phyloP scores from a whole-genome alignment of 2,888 invertebrate species.

The Pharmacophagus antenor region DNA sequence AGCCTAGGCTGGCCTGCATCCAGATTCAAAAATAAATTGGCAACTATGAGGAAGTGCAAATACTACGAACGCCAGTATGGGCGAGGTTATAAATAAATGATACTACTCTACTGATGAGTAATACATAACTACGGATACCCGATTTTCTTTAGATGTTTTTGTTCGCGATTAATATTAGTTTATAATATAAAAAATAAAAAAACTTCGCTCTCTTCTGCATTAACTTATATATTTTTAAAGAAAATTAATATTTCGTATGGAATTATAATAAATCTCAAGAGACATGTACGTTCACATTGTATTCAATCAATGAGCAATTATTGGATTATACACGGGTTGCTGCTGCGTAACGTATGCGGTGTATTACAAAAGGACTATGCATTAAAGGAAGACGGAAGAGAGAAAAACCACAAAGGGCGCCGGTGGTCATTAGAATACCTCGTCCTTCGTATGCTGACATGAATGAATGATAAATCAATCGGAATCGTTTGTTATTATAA shows the following conservation, averaged over 20 bases:
- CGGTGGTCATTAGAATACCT: slow-evolving; percentile 9
- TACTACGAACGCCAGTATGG: slow-evolving; percentile 29
- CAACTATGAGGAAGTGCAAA: slow-evolving; percentile 55
- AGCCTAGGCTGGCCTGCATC: slow-evolving; percentile 47
- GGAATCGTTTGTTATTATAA: slow-evolving; percentile 7
- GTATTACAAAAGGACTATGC: not conserved
- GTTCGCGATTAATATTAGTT: too few relatives aligned
- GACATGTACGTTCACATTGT: too few relatives aligned
- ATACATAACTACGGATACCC: too few relatives aligned
- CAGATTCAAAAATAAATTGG: slow-evolving; percentile 51
- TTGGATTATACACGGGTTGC: too few relatives aligned
- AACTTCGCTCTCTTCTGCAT: too few relatives aligned
- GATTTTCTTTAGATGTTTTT: too few relatives aligned
- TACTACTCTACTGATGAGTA: not conserved
- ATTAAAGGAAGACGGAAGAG: slow-evolving; percentile 21
- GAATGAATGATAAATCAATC: slow-evolving; percentile 15
- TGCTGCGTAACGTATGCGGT: not conserved
- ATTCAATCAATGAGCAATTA: too few relatives aligned
- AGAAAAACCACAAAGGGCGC: slow-evolving; percentile 13
- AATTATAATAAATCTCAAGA: too few relatives aligned
- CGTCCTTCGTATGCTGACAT: slow-evolving; percentile 9
- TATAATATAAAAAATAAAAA: too few relatives aligned
- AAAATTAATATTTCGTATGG: too few relatives aligned
- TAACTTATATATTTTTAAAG: too few relatives aligned
- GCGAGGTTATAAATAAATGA: not conserved